These are phyloP conservation scores for Sebastes glaucus DNA, from an alignment of 2,797 vertebrate genomes.

Conservation along the genomic window DNA sequence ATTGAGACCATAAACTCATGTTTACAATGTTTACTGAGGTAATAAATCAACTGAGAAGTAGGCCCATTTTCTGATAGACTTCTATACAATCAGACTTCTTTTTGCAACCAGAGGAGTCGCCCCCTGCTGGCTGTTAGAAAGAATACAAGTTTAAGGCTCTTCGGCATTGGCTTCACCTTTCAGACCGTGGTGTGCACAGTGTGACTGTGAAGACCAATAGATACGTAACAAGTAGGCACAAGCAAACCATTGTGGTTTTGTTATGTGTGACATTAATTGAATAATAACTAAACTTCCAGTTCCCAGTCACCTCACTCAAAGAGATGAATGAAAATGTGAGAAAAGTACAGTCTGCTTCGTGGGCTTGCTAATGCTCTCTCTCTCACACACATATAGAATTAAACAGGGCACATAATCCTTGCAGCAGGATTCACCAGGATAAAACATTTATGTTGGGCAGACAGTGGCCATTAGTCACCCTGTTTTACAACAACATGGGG, in stretches of 20 bases:
- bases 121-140: no score
- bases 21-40: no score
- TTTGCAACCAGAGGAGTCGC: no score
- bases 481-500: constrained; percentile 25
- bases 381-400: not conserved
- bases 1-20: no score
- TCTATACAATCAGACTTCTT: no score
- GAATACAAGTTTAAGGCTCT: no score
- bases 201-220: not conserved
- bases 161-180: rapidly evolving
- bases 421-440: constrained; percentile 19
- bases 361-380: not conserved
- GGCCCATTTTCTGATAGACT: no score
- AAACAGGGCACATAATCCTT: not conserved
- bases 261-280: not conserved
- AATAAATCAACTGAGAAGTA: no score
- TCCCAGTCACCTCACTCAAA: not conserved
- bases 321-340: not conserved
- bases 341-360: not conserved
- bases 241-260: not conserved
- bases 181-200: not conserved
- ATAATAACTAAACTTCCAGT: not conserved
- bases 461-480: constrained; percentile 32
- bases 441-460: constrained; percentile 34
- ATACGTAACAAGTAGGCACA: not conserved